Percentiles rank a stretch among this genome's conserved stretches.
Evolutionary conservation across 2,113 vertebrate species (phyloP).

Genomic region (Prunella fulvescens): DNA sequence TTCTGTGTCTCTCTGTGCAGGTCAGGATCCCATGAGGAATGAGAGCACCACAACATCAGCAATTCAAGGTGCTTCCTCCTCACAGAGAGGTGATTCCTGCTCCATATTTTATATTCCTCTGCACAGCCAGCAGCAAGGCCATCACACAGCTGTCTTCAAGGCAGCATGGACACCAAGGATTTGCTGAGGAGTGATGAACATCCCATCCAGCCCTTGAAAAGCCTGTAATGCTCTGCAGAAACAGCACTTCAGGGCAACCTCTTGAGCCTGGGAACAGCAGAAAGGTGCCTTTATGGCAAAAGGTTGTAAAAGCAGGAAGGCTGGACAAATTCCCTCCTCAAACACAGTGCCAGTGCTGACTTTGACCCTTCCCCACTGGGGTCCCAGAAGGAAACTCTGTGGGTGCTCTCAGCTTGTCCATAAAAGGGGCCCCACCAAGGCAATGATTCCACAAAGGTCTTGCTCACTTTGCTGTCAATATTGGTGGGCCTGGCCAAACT

Average conservation of each 20-base stretch:
- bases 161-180: background rate
- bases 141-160: background rate
- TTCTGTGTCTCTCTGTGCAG: background rate
- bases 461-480: background rate
- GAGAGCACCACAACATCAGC: background rate
- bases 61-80: background rate
- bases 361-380: background rate
- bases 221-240: background rate
- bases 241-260: background rate
- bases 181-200: background rate
- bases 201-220: background rate
- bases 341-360: background rate
- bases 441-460: background rate
- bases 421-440: background rate
- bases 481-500: background rate
- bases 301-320: background rate
- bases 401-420: background rate
- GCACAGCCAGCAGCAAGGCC: background rate
- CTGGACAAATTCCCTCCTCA: background rate
- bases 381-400: background rate
- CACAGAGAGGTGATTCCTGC: background rate
- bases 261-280: background rate
- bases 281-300: background rate
- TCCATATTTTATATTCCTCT: background rate
- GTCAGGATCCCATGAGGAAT: background rate